A percentile compares a stretch with the other conserved stretches of the same genome.
phyloP scores from a whole-genome alignment of 2,888 invertebrate genomes.

The Leptopilina syphax region DNA sequence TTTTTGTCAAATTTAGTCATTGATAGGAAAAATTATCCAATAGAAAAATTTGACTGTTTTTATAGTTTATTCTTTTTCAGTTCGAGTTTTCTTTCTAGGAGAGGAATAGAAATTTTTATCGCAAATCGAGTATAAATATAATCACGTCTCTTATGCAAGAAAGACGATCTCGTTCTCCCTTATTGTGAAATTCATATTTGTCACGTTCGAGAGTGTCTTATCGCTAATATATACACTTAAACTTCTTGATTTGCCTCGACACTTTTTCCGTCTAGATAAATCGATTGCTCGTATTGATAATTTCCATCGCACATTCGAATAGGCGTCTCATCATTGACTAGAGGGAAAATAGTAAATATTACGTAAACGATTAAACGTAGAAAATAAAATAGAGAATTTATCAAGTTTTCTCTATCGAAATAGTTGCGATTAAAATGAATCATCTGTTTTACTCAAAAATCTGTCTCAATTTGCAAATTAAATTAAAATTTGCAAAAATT shows the following conservation, averaged over 20 bases:
- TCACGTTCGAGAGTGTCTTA: slow-evolving; percentile 29
- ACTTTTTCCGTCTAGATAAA: slow-evolving; percentile 8
- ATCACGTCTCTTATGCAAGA: slow-evolving; percentile 21
- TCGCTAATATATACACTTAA: not conserved
- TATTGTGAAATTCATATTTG: slow-evolving; percentile 30
- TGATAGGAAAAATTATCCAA: no score
- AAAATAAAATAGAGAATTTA: no score
- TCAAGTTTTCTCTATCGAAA: no score
- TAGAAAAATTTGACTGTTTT: no score
- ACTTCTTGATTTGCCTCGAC: not conserved
- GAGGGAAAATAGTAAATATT: slow-evolving; percentile 20
- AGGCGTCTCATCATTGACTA: not conserved
- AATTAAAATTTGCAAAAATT: not conserved
- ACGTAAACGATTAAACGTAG: slow-evolving; percentile 39
- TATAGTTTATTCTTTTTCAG: no score
- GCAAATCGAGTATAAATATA: not conserved
- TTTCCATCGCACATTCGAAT: not conserved
- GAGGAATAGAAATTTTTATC: not conserved
- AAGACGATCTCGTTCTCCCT: not conserved
- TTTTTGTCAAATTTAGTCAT: not conserved
- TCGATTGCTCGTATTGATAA: slow-evolving; percentile 29
- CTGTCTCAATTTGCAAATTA: no score
- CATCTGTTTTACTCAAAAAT: no score
- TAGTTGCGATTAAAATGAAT: no score
- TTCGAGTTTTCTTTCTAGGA: not conserved